phyloP scores from a whole-genome alignment of 2,888 invertebrate genomes.

The Cybosia mesomella region DNA sequence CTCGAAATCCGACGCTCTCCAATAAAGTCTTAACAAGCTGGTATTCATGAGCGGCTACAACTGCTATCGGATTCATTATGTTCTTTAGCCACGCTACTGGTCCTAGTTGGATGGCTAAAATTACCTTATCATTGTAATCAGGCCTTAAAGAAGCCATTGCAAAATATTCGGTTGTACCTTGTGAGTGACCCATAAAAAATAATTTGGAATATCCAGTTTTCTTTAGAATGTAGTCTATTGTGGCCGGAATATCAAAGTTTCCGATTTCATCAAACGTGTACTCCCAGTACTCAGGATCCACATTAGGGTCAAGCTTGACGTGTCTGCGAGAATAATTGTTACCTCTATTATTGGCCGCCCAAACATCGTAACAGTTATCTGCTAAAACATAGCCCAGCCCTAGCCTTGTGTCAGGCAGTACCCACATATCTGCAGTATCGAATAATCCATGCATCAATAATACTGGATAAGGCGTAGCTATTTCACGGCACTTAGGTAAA shows the following conservation, averaged over 20 bases:
- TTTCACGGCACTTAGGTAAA: conserved; percentile 58
- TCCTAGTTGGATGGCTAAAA: conserved; percentile 77
- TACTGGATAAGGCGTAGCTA: conserved; percentile 59
- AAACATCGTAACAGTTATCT: conserved; percentile 84
- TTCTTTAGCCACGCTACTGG: conserved; percentile 85
- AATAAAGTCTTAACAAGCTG: conserved; percentile 56
- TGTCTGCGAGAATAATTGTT: conserved; percentile 88
- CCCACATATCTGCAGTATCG: conserved; percentile 70
- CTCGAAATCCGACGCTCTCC: conserved; percentile 83
- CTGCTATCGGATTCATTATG: conserved; percentile 65
- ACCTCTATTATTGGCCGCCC: conserved; percentile 85
- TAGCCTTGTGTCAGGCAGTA: conserved; percentile 60
- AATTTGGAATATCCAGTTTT: conserved; percentile 84
- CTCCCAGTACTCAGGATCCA: conserved; percentile 80
- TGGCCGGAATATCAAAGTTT: conserved; percentile 89
- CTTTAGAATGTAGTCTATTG: conserved; percentile 72
- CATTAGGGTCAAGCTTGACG: conserved; percentile 69
- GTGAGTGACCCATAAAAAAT: conserved; percentile 90
- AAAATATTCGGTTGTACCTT: conserved; percentile 88
- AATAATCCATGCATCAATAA: conserved; percentile 70
- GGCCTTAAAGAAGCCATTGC: conserved; percentile 84
- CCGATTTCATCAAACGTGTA: conserved; percentile 91
- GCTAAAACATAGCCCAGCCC: conserved; percentile 75
- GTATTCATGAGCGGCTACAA: conserved; percentile 52
- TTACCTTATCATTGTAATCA: conserved; percentile 87